Base-by-base conservation (phyloP, 2,113 vertebrate species). In the Petroica traversi region DNA sequence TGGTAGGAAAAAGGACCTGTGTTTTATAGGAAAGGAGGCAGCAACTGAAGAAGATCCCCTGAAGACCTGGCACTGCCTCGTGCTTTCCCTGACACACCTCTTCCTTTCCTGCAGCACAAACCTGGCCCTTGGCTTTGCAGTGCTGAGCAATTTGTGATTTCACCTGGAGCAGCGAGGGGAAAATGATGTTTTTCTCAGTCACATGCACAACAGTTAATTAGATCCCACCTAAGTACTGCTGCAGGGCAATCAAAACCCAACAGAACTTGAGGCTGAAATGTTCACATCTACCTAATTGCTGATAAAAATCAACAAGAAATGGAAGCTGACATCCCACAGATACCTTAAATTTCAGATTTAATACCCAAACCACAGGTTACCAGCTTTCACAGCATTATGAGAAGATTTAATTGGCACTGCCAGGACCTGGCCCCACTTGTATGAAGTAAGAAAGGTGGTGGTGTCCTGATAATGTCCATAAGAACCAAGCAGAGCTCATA, bases 251-350 rank as follows among this genome's bases (percentile, higher is more conserved):
- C 59, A 69, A 72, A 96, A 43, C 82, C 48, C 67, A 83, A 74
- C 55, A 80, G 79, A 88, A 93, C 46, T 6, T 6, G 58, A 74
- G 51, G 71, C 61, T 40, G 29, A 58, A 66, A 62, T 8, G 7
- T 58, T 91, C 81, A 62, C 31, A 62, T 72, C 51, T 83, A 76
- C 41, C 36, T 76, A 87, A 95, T 1, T 84, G 67, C 63, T 49
- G 78, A 74, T 71, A 80, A 95, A 95, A 94, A 78, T 84, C 84
- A 85, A 64, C 66, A 78, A 28, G 40, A 95, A 75, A 64, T 64
- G n/a, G 68, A 94, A 84, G 61, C 1, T 92, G 76, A 68, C 62
- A 54, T 57, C 68, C 52, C 64, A 82, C 15, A 57, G 52, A 61
- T 28, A 59, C 40, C 41, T 82, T 82, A 31, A 14, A 75, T 61